phyloP scores from a whole-genome alignment of 53 echinoderm and acorn worm species.

The Patiria pectinifera region DNA sequence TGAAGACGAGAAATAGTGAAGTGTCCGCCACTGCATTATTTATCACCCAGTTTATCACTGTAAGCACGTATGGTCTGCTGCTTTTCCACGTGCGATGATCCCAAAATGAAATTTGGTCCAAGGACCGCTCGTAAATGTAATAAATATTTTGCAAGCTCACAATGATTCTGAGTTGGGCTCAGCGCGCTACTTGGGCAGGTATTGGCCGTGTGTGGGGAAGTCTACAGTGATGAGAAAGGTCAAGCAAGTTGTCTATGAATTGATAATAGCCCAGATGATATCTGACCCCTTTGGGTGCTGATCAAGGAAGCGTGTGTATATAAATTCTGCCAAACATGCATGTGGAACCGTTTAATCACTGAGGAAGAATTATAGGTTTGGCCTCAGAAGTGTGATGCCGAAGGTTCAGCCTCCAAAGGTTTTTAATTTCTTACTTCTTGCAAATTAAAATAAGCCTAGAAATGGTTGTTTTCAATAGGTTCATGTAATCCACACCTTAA shows the following conservation, averaged over 20 bases:
- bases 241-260: background rate
- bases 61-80: conserved; percentile 43
- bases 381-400: background rate
- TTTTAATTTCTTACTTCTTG: no score
- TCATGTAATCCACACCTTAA: no score
- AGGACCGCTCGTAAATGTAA: background rate
- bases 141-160: conserved; percentile 30
- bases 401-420: no score
- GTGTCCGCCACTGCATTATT: conserved; percentile 13
- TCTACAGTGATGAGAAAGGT: background rate
- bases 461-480: no score
- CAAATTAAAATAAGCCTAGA: no score
- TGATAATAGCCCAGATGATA: background rate
- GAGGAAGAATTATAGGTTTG: background rate
- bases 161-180: background rate
- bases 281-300: background rate
- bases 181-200: background rate
- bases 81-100: background rate
- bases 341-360: background rate
- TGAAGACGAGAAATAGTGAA: background rate
- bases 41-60: conserved; percentile 1
- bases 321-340: background rate
- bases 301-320: background rate
- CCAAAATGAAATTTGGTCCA: background rate
- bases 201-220: background rate